Percentiles rank a stretch among this genome's conserved stretches.
Evolutionary conservation across 2,797 vertebrate genomes (phyloP).

Genomic region (Sciurus carolinensis): DNA sequence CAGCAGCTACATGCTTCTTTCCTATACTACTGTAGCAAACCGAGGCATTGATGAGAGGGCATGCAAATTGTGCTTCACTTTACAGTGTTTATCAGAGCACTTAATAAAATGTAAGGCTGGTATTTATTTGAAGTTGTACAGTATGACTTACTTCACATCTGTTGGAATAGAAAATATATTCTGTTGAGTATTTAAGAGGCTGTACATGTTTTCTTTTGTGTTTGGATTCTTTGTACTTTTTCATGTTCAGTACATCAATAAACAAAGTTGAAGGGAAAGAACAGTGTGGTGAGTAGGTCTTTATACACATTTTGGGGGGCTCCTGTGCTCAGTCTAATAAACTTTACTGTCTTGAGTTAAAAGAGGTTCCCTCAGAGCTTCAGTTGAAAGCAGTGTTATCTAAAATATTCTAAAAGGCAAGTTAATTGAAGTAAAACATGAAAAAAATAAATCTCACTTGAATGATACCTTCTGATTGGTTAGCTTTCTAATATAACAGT

Average conservation of each 20-base stretch:
- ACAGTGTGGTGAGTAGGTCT: slow-evolving; percentile 84
- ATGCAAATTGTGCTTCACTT: slow-evolving; percentile 93
- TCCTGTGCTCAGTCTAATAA: neutral
- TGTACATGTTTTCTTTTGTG: slow-evolving; percentile 96
- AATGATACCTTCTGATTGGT: slow-evolving; percentile 58
- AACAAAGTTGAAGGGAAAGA: slow-evolving; percentile 99
- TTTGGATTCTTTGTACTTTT: slow-evolving; percentile 99
- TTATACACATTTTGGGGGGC: slow-evolving; percentile 70
- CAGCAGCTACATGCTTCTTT: slow-evolving; percentile 90
- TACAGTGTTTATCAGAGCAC: slow-evolving; percentile 92
- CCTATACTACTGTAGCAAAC: slow-evolving; percentile 89
- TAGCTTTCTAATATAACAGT: slow-evolving; percentile 58
- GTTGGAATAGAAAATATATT: slow-evolving; percentile 94
- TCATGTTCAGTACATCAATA: slow-evolving; percentile 99
- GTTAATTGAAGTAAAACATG: neutral
- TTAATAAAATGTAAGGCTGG: slow-evolving; percentile 93
- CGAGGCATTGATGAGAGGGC: slow-evolving; percentile 91
- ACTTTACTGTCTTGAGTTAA: neutral
- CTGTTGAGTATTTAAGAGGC: slow-evolving; percentile 94
- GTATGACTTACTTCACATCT: slow-evolving; percentile 94
- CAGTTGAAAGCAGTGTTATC: slow-evolving; percentile 32
- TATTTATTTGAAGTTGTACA: slow-evolving; percentile 95
- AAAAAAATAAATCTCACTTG: neutral
- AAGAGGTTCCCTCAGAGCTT: neutral
- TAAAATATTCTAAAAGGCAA: neutral